Conservation (phyloP, 2,888 invertebrate species). For the Mesodorylaimus sp. region DNA sequence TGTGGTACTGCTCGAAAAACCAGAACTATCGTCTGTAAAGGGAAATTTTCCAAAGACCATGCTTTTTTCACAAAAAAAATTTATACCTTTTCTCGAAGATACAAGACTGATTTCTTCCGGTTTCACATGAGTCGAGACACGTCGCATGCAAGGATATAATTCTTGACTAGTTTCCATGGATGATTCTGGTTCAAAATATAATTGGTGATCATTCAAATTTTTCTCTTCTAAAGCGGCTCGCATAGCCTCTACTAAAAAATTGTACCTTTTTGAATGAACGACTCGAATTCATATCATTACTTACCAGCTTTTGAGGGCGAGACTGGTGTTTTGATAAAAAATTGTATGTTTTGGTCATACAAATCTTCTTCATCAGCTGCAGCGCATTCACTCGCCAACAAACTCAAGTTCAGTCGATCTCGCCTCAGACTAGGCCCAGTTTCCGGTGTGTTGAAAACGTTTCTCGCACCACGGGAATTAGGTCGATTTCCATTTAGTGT, state of each 20-base stretch:
- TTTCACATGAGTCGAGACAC: neutral
- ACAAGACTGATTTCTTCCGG: neutral
- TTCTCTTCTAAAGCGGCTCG: neutral
- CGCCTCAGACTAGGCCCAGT: too few relatives aligned
- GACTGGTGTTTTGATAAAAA: neutral
- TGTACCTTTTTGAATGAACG: too few relatives aligned
- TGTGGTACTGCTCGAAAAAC: slow-evolving; percentile 8
- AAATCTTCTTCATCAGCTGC: neutral
- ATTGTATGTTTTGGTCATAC: neutral
- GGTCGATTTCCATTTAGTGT: too few relatives aligned
- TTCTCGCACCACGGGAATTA: too few relatives aligned
- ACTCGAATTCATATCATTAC: neutral
- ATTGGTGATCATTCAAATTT: slow-evolving; percentile 5
- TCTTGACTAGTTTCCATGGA: slow-evolving; percentile 5
- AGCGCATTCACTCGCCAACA: neutral
- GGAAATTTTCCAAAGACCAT: neutral
- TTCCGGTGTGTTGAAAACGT: too few relatives aligned
- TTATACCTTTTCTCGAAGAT: neutral
- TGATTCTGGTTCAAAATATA: slow-evolving; percentile 6
- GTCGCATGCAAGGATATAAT: neutral
- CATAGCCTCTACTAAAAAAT: too few relatives aligned
- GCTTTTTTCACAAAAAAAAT: neutral
- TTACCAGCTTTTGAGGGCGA: neutral
- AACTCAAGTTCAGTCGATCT: neutral
- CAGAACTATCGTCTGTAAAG: slow-evolving; percentile 9